These are phyloP conservation scores for Paedocypris sp. DNA, from an alignment of 2,113 vertebrate genomes.

Conservation along the genomic window DNA sequence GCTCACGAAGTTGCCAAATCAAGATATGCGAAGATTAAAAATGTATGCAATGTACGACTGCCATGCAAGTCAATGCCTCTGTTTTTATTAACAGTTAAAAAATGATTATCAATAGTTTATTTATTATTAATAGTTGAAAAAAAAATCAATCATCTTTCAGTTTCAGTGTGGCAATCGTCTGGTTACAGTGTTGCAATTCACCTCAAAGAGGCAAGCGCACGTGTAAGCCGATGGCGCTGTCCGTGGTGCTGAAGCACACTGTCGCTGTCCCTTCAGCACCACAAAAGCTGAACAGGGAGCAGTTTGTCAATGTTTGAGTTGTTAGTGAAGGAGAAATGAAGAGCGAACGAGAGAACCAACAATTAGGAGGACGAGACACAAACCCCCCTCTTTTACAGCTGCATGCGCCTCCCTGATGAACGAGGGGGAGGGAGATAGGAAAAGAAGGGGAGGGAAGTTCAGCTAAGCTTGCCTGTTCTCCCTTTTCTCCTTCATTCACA, in stretches of 20 bases:
- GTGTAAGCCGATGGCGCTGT: constrained; percentile 5
- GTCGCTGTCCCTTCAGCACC: not conserved
- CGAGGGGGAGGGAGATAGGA: constrained; percentile 17
- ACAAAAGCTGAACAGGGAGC: not conserved
- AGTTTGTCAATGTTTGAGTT: constrained; percentile 4
- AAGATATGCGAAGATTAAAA: no score
- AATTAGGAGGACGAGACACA: constrained; percentile 13
- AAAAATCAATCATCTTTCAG: no score
- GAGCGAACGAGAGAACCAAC: constrained; percentile 21
- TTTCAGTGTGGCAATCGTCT: no score
- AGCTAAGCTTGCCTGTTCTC: constrained; percentile 18
- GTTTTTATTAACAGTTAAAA: no score
- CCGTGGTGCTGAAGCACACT: constrained; percentile 24
- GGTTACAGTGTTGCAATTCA: no score
- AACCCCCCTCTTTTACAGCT: constrained; percentile 9
- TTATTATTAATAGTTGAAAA: no score
- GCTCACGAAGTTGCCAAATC: no score
- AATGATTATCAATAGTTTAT: no score
- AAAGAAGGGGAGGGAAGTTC: constrained; percentile 15
- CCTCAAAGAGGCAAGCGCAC: no score
- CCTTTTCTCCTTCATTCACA: constrained; percentile 22
- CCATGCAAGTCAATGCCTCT: no score
- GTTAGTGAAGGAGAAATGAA: constrained; percentile 17
- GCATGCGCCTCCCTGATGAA: constrained; percentile 13
- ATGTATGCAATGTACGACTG: no score